Evolutionary conservation across 2,888 invertebrate genomes (phyloP).

Genomic region (Drosophila mettleri): DNA sequence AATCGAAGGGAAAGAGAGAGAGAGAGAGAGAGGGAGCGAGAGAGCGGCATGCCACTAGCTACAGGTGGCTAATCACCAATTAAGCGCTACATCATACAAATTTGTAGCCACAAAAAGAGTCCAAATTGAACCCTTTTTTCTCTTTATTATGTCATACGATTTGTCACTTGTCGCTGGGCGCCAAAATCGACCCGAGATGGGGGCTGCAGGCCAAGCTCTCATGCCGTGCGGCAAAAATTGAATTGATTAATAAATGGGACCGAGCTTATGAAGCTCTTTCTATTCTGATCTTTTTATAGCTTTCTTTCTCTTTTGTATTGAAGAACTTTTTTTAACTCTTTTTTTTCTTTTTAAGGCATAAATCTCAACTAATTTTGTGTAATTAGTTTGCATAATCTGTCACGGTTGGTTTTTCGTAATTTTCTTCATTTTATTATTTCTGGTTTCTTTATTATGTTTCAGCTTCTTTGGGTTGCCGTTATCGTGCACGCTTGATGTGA

Average conservation of each 20-base stretch:
- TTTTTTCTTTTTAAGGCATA: constrained; percentile 57
- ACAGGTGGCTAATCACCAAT: constrained; percentile 85
- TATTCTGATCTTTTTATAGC: background rate
- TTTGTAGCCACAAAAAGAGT: constrained; percentile 74
- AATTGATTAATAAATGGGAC: constrained; percentile 73
- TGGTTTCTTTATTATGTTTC: constrained; percentile 27
- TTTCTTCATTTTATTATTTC: constrained; percentile 32
- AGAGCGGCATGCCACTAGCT: constrained; percentile 55
- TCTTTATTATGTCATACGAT: constrained; percentile 73
- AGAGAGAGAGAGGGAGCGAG: background rate
- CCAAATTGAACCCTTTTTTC: constrained; percentile 42
- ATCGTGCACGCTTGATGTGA: constrained; percentile 57
- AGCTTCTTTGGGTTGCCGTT: constrained; percentile 37
- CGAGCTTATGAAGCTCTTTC: constrained; percentile 31
- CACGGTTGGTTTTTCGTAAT: constrained; percentile 60
- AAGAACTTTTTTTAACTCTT: constrained; percentile 38
- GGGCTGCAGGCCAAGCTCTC: constrained; percentile 46
- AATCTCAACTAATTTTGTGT: constrained; percentile 78
- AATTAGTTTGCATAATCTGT: constrained; percentile 80
- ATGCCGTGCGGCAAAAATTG: constrained; percentile 69
- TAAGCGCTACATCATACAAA: constrained; percentile 83
- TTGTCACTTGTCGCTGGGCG: constrained; percentile 67
- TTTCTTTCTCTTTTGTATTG: constrained; percentile 22
- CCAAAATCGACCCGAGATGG: constrained; percentile 48
- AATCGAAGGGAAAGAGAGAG: constrained; percentile 28